These are phyloP conservation scores for Tachycineta bicolor DNA, from an alignment of 2,113 vertebrate species.

Conservation along the genomic window DNA sequence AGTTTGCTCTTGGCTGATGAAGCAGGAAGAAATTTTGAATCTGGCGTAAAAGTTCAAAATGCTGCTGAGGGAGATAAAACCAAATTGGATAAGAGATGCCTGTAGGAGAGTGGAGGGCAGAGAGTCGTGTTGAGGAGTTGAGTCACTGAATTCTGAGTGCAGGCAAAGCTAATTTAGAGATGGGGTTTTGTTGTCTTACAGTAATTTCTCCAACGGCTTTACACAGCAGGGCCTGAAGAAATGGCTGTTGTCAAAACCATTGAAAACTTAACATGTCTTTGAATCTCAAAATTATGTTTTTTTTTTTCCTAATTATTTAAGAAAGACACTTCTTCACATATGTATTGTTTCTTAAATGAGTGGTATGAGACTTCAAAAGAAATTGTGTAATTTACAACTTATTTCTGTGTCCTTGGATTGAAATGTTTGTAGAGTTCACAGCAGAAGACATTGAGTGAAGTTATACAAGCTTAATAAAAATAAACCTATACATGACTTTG, in stretches of 20 bases:
- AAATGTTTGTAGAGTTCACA: constrained; percentile 19
- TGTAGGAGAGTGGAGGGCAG: background rate
- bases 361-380: constrained; percentile 19
- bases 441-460: background rate
- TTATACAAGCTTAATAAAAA: constrained; percentile 62
- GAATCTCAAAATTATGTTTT: background rate
- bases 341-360: constrained; percentile 3
- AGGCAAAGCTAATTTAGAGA: background rate
- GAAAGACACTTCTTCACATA: background rate
- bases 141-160: background rate
- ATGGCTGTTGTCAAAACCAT: background rate
- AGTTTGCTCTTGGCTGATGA: background rate
- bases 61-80: background rate
- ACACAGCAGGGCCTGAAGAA: background rate
- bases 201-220: background rate
- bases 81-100: background rate
- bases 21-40: background rate
- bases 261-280: background rate
- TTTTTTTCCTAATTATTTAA: background rate
- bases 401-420: background rate
- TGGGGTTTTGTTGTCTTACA: background rate
- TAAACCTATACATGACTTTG: constrained; percentile 60
- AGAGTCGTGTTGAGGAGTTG: background rate
- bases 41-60: background rate
- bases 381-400: constrained; percentile 14